Conservation (phyloP, 2,888 invertebrate species). For the Cheiracanthium punctorium region DNA sequence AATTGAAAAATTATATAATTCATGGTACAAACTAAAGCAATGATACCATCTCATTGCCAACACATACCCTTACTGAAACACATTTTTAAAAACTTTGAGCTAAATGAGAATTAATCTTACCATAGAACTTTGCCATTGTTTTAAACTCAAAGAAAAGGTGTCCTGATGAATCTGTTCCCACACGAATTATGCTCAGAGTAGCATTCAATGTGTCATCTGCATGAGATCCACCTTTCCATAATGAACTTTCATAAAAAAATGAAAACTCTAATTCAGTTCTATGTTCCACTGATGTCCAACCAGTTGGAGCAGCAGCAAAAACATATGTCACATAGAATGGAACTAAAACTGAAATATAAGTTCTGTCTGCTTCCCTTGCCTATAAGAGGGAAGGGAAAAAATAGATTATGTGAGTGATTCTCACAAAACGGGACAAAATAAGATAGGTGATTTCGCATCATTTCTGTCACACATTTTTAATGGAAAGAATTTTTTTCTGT, state of each 20-base stretch:
- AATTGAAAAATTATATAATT: no score
- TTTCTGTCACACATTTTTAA: no score
- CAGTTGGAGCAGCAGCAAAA: slow-evolving; percentile 75
- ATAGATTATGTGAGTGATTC: no score
- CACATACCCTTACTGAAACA: no score
- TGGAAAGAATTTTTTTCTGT: no score
- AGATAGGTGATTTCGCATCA: no score
- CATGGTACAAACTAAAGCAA: no score
- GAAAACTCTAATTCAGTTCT: slow-evolving; percentile 77
- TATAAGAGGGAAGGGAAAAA: slow-evolving; percentile 61
- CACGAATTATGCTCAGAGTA: slow-evolving; percentile 73
- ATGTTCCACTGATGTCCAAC: slow-evolving; percentile 77
- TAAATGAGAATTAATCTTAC: no score
- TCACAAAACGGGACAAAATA: no score
- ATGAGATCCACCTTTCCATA: slow-evolving; percentile 76
- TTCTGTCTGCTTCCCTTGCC: slow-evolving; percentile 74
- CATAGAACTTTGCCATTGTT: slow-evolving; percentile 77
- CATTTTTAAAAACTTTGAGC: no score
- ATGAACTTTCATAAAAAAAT: slow-evolving; percentile 76
- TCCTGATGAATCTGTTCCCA: slow-evolving; percentile 75
- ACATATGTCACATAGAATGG: slow-evolving; percentile 77
- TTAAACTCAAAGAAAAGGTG: slow-evolving; percentile 76
- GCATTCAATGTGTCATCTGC: slow-evolving; percentile 74
- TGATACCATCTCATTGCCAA: no score
- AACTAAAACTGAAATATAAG: slow-evolving; percentile 76